Evolutionary conservation across 2,113 vertebrate species (phyloP).

Genomic region (Tupaia chinensis): DNA sequence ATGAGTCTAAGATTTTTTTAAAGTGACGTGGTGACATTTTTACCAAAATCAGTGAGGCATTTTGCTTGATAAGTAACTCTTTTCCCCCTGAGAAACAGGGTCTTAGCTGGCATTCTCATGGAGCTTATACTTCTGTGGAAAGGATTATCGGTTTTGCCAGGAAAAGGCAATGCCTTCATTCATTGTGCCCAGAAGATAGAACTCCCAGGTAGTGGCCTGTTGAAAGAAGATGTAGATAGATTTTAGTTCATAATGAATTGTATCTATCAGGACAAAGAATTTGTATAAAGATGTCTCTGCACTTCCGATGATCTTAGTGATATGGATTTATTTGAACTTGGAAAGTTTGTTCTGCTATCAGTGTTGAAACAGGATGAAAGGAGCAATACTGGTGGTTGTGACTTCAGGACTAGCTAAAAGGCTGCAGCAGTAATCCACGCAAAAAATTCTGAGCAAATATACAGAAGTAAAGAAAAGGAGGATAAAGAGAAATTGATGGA

Average conservation of each 20-base stretch:
- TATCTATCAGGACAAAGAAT: neutral
- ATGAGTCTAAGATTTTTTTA: neutral
- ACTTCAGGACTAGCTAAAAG: neutral
- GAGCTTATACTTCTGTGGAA: neutral
- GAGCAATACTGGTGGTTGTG: neutral
- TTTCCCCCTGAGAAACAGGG: neutral
- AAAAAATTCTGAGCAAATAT: neutral
- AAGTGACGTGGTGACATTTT: neutral
- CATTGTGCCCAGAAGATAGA: neutral
- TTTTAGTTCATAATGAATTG: neutral
- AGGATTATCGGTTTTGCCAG: neutral
- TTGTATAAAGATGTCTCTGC: neutral
- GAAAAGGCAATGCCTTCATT: neutral
- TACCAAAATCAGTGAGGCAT: neutral
- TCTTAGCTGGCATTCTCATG: neutral
- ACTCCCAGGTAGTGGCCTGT: neutral
- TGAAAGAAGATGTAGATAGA: neutral
- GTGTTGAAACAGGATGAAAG: neutral
- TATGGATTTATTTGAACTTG: constrained; percentile 31
- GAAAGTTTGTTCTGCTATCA: neutral
- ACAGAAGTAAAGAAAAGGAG: neutral
- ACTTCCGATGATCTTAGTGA: neutral
- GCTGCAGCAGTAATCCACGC: neutral
- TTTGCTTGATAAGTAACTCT: neutral
- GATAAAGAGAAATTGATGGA: neutral